These are phyloP conservation scores for Octomys mimax DNA, from an alignment of 2,797 vertebrate species.

Conservation along the genomic window DNA sequence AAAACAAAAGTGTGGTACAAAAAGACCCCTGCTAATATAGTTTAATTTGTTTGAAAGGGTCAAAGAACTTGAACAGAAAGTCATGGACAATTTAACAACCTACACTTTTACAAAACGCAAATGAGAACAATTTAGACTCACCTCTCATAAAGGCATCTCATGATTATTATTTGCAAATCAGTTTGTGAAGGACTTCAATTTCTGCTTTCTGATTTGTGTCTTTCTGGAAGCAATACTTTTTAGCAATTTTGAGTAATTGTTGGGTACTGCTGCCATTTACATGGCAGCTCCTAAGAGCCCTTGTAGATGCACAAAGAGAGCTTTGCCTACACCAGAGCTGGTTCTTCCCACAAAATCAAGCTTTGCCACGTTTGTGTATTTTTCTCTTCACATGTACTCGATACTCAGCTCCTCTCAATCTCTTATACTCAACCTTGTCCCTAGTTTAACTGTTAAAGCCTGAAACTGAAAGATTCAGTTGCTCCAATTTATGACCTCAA, in stretches of 20 bases:
- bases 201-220: slow-evolving; percentile 81
- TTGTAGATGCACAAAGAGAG: background rate
- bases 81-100: background rate
- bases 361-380: background rate
- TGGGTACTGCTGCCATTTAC: background rate
- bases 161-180: slow-evolving; percentile 75
- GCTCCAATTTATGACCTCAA: background rate
- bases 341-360: background rate
- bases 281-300: background rate
- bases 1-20: background rate
- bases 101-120: background rate
- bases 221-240: background rate
- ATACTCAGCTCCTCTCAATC: background rate
- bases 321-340: background rate
- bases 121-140: slow-evolving; percentile 31
- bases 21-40: background rate
- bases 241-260: slow-evolving; percentile 24
- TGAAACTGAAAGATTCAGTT: background rate
- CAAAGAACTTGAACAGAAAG: background rate
- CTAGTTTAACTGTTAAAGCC: background rate
- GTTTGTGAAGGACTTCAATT: slow-evolving; percentile 83
- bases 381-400: background rate
- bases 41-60: slow-evolving; percentile 52
- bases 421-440: background rate
- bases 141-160: slow-evolving; percentile 63